Evolutionary conservation across 2,888 invertebrate species (phyloP).

Genomic region (Gastrophysa polygoni): DNA sequence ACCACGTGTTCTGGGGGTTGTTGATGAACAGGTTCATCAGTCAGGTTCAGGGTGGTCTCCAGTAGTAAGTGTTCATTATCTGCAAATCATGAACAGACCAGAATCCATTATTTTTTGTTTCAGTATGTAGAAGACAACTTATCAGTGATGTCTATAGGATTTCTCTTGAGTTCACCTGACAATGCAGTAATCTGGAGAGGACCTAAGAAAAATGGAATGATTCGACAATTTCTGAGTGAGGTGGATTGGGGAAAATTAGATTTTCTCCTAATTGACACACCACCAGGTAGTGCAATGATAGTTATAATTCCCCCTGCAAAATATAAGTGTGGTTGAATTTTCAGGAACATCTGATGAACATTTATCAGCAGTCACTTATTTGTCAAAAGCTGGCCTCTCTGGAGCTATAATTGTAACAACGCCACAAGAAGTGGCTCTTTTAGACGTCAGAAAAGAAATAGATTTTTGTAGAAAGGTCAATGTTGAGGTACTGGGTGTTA

Average conservation of each 20-base stretch:
- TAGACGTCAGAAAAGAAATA: conserved; percentile 91
- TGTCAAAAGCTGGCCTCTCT: conserved; percentile 68
- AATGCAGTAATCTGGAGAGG: conserved; percentile 99
- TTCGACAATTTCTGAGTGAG: conserved; percentile 91
- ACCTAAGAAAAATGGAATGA: conserved; percentile 97
- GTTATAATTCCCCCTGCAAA: too few relatives aligned
- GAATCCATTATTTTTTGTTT: conserved; percentile 38
- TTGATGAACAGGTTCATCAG: conserved; percentile 92
- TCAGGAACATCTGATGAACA: conserved; percentile 92
- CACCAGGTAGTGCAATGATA: conserved; percentile 70
- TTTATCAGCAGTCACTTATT: conserved; percentile 80
- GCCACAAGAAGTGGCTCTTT: conserved; percentile 89
- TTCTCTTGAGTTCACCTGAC: conserved; percentile 82
- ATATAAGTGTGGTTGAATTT: conserved; percentile 10
- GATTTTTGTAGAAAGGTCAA: conserved; percentile 90
- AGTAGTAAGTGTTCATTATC: conserved; percentile 75
- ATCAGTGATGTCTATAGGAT: conserved; percentile 96
- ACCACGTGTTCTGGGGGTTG: conserved; percentile 90
- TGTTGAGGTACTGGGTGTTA: conserved; percentile 84
- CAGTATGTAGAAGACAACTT: conserved; percentile 93
- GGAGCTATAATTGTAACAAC: conserved; percentile 92
- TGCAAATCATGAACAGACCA: too few relatives aligned
- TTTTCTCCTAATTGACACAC: conserved; percentile 90
- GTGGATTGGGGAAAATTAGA: conserved; percentile 95
- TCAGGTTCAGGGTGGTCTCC: conserved; percentile 92